Base-by-base conservation (phyloP, 2,888 invertebrate genomes). In the Gortyna flavago region DNA sequence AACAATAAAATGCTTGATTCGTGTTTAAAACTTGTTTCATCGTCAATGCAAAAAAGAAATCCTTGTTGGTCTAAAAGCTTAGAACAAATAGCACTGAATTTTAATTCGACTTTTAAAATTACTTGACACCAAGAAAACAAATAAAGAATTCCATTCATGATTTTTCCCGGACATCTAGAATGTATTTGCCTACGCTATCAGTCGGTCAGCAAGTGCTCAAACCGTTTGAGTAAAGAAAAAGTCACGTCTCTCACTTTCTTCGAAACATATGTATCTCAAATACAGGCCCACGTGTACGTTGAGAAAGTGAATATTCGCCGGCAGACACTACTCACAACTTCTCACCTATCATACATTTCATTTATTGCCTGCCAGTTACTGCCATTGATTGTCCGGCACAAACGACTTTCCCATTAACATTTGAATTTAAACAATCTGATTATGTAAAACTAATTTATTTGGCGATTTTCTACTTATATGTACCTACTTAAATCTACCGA, bases 171-270 rank as follows among this genome's bases (percentile, higher is more conserved):
- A 80, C 75, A 69, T 77, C 68, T 82, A 80, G 35, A 73, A 79
- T n/a, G n/a, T n/a, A n/a, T n/a, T n/a, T n/a, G n/a, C 75, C 76
- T 65, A 44, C 74, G 29, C 62, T 72, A 67, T 77, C 68, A 76
- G 79, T 76, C 70, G 80, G 81, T 84, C 83, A 80, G 85, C 79
- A 84, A 88, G 87, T 90, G 90, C 88, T 88, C 92, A 94, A 95
- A 95, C 89, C 93, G 79, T 89, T 91, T 93, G 92, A 85, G 93
- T 90, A 96, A 95, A 96, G 95, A 95, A 96, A 96, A 94, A 95
- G 95, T 85, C 75, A 84, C 77, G 89, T 93, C 95, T 94, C 95
- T 96, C 95, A 95, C 96, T 96, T 96, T 96, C 95, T 92, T 94
- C 89, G 89, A 90, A 92, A 92, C 89, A 91, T 92, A n/a, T n/a